Conservation (phyloP, 2,797 vertebrate species). For the Syndactyla subalaris region DNA sequence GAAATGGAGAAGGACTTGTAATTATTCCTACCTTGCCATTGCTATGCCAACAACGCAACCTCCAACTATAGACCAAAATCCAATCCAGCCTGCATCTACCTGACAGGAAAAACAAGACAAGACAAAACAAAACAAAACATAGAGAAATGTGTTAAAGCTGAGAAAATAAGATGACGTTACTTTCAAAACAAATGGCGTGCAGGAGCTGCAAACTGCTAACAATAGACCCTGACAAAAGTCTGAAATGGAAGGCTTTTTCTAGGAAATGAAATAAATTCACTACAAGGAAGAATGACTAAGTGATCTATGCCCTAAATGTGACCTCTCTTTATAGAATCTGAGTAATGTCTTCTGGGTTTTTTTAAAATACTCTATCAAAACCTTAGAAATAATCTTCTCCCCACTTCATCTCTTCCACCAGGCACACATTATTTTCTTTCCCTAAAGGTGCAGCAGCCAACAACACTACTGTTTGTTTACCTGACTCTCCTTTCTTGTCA, state of each 20-base stretch:
- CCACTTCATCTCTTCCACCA: background rate
- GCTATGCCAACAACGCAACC: slow-evolving; percentile 95
- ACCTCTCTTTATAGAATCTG: background rate
- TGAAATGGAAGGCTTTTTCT: background rate
- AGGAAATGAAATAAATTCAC: slow-evolving; percentile 7
- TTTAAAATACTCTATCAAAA: background rate
- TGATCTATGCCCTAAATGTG: background rate
- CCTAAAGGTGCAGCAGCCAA: background rate
- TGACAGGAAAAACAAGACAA: slow-evolving; percentile 58
- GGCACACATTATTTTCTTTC: background rate
- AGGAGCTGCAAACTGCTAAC: background rate
- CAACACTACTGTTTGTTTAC: background rate
- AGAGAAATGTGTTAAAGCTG: background rate
- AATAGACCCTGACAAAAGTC: background rate
- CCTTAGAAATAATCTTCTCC: slow-evolving; percentile 20
- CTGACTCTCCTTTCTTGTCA: background rate
- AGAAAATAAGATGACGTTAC: background rate
- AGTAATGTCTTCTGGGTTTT: background rate
- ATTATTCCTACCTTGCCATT: slow-evolving; percentile 88
- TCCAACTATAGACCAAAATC: slow-evolving; percentile 96
- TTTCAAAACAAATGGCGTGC: background rate
- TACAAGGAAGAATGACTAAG: background rate
- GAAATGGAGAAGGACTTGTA: background rate
- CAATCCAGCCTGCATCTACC: slow-evolving; percentile 98
- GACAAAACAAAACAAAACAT: background rate